phyloP scores from a whole-genome alignment of 2,797 vertebrate genomes.

The Acridotheres tristis region DNA sequence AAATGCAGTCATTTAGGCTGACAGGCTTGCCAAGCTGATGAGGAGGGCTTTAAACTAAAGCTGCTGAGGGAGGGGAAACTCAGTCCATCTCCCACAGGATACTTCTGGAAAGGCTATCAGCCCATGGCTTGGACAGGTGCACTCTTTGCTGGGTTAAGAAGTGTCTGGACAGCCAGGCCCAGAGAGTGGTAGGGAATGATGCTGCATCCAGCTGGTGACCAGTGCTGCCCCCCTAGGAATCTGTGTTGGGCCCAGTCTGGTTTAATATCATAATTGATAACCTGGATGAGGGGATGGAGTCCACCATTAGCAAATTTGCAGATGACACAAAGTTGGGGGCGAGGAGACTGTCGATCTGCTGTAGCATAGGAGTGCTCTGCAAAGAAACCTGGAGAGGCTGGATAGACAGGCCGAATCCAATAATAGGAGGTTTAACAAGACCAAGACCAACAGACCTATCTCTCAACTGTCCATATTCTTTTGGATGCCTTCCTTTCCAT shows the following conservation, averaged over 20 bases:
- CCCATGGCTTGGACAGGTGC: neutral
- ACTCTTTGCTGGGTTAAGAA: neutral
- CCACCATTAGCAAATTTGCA: neutral
- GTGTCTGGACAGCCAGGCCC: neutral
- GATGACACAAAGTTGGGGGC: neutral
- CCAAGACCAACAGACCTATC: neutral
- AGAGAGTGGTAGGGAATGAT: neutral
- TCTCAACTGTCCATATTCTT: neutral
- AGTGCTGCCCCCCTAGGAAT: too few species aligned
- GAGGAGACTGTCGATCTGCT: rapidly evolving
- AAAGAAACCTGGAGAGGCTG: neutral
- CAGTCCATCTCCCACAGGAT: neutral
- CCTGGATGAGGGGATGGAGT: neutral
- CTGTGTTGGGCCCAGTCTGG: too few species aligned
- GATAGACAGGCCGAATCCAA: neutral
- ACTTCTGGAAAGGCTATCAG: neutral
- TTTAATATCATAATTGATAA: neutral
- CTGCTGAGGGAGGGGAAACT: neutral
- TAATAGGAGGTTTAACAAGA: neutral
- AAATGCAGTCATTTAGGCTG: neutral
- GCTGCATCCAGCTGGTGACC: rapidly evolving
- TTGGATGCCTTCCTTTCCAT: neutral
- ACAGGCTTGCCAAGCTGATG: neutral
- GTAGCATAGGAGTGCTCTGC: neutral
- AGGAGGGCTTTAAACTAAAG: neutral